Percentiles rank a stretch among this genome's conserved stretches.
phyloP scores from a whole-genome alignment of 2,888 invertebrate genomes.

The Caenorhabditis sulstoni region DNA sequence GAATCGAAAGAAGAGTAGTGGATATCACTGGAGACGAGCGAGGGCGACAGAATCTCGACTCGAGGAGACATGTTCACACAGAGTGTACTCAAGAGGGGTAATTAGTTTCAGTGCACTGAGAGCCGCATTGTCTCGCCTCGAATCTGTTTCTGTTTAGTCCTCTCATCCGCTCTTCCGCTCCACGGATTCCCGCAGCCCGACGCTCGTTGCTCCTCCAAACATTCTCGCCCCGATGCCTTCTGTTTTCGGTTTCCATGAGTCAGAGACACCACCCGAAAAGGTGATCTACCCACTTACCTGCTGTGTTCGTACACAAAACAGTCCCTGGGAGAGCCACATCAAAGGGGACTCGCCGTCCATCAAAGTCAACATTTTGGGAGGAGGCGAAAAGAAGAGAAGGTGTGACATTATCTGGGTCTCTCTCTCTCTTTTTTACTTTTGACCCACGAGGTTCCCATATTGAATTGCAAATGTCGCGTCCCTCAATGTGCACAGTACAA shows the following conservation, averaged over 20 bases:
- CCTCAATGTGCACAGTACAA: constrained; percentile 12
- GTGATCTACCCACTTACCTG: background rate
- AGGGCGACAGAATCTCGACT: background rate
- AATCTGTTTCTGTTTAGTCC: constrained; percentile 53
- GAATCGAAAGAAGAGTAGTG: constrained; percentile 3
- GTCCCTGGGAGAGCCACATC: constrained; percentile 7
- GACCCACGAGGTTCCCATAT: constrained; percentile 37
- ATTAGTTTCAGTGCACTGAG: constrained; percentile 7
- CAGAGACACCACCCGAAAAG: constrained; percentile 20
- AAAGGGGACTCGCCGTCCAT: constrained; percentile 32
- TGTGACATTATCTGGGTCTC: constrained; percentile 34
- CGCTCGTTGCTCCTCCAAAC: constrained; percentile 12
- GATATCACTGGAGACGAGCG: background rate
- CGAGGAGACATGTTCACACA: background rate
- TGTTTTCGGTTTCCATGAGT: constrained; percentile 46
- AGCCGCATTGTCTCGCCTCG: constrained; percentile 9
- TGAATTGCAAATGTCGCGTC: constrained; percentile 47
- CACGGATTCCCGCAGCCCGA: background rate
- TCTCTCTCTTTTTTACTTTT: background rate
- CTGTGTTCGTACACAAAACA: background rate
- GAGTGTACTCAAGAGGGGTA: background rate
- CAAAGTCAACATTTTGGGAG: constrained; percentile 35
- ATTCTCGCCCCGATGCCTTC: constrained; percentile 14
- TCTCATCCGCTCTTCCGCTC: constrained; percentile 33
- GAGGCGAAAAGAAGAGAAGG: constrained; percentile 3